Percentiles rank a stretch among this genome's conserved stretches.
Conservation (phyloP, 2,888 invertebrate genomes). For the Ellobium chinense region DNA sequence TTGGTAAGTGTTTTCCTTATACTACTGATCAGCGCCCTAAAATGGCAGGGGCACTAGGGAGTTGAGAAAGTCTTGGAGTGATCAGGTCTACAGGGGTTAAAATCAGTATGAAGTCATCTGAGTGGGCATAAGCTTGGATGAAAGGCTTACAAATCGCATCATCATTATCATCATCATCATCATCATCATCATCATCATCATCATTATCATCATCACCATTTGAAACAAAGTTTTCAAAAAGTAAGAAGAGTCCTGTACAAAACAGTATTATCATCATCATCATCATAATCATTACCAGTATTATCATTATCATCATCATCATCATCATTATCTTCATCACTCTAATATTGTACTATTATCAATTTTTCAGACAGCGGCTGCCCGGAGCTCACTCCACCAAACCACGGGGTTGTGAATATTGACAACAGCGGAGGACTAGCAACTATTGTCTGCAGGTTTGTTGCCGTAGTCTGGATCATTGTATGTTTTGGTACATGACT, state of each 20-base stretch:
- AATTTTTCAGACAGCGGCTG: slow-evolving; percentile 48
- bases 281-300: slow-evolving; percentile 12
- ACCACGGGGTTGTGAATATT: slow-evolving; percentile 49
- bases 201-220: slow-evolving; percentile 33
- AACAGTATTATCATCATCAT: slow-evolving; percentile 7
- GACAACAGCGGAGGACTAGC: slow-evolving; percentile 54
- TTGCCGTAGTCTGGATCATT: neutral
- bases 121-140: neutral
- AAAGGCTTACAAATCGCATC: neutral
- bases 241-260: neutral
- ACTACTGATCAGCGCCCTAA: no score
- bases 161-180: slow-evolving; percentile 25
- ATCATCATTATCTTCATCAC: slow-evolving; percentile 10
- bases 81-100: neutral
- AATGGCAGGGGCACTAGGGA: no score
- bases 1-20: slow-evolving; percentile 49
- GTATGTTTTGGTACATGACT: neutral
- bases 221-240: neutral
- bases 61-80: no score
- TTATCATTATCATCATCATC: slow-evolving; percentile 17
- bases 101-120: neutral
- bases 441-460: slow-evolving; percentile 47
- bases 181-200: slow-evolving; percentile 38
- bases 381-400: slow-evolving; percentile 47
- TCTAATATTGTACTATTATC: neutral